Base-by-base conservation (phyloP, 2,888 invertebrate species). In the Antheraea assamensis region DNA sequence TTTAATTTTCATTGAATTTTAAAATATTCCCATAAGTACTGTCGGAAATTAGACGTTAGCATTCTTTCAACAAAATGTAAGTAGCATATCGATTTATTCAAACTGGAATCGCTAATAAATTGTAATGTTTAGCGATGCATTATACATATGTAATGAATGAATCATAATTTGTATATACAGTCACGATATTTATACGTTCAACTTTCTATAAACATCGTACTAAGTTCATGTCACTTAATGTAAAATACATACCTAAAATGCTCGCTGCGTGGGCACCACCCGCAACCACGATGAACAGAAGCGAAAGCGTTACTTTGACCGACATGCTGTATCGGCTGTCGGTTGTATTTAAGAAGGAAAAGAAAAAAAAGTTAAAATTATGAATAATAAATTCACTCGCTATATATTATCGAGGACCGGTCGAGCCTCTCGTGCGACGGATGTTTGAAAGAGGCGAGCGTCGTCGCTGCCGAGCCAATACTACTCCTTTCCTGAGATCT, bases 401-500 rank as follows among this genome's bases (percentile, higher is more conserved):
- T 77, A 80, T 85, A 82, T 87, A 81, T 85, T 82, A 83, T 85
- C 83, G 84, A 85, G 83, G 76, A 80, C 75, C 78, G 75, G 80
- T 80, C 75, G 80, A 73, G 75, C 58, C 52, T 72, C 77, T 74
- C 73, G 76, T 74, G 76, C 75, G 78, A 75, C 71, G 75, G 78
- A 72, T 75, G 78, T 76, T 76, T 71, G 87, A 85, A 86, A 86
- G 88, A 89, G 92, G 90, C 90, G 91, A 86, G 75, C 92, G 89
- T 88, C 87, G 84, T 91, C 90, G 84, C 81, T 81, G 92, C 87
- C 87, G 82, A 86, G 84, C 85, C 80, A 80, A 89, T 85, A 93
- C 93, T 92, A 92, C 87, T 92, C 92, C 92, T 94, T 91, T 84
- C 85, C 88, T 87, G 87, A 88, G 87, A 92, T 92, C 92, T 91